phyloP scores from a whole-genome alignment of 2,797 vertebrate genomes.

The Melanotaenia pygmaea region DNA sequence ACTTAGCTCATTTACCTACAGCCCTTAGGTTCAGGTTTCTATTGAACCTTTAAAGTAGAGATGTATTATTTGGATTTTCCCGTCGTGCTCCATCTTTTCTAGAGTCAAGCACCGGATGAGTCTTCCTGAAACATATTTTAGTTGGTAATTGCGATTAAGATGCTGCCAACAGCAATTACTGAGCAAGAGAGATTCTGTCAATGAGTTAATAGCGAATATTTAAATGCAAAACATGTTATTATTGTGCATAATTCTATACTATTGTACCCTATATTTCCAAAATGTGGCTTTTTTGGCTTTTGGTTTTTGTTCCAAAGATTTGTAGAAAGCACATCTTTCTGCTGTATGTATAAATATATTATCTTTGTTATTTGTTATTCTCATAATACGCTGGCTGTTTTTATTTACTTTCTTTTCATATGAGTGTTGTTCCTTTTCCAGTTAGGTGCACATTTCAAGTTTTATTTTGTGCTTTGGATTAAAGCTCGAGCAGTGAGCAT shows the following conservation, averaged over 20 bases:
- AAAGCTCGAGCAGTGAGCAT: constrained; percentile 31
- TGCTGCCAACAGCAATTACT: constrained; percentile 67
- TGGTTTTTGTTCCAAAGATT: constrained; percentile 86
- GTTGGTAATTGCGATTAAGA: constrained; percentile 62
- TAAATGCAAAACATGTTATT: constrained; percentile 81
- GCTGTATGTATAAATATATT: constrained; percentile 79
- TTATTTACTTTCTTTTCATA: constrained; percentile 69
- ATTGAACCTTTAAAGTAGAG: constrained; percentile 54
- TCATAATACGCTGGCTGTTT: constrained; percentile 73
- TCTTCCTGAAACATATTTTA: constrained; percentile 78
- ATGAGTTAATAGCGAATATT: constrained; percentile 71
- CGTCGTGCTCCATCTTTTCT: constrained; percentile 68
- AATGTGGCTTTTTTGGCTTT: constrained; percentile 78
- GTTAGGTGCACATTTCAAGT: constrained; percentile 63
- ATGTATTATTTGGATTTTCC: constrained; percentile 69
- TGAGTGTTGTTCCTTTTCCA: constrained; percentile 48
- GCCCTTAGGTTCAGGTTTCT: constrained; percentile 49
- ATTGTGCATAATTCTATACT: constrained; percentile 83
- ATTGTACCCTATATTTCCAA: constrained; percentile 80
- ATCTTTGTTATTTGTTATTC: constrained; percentile 73
- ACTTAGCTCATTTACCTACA: constrained; percentile 17
- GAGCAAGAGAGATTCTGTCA: constrained; percentile 69
- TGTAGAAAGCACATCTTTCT: constrained; percentile 85
- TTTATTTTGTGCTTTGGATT: constrained; percentile 20
- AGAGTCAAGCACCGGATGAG: constrained; percentile 74